Evolutionary conservation across 1,140 invertebrate genomes (phyloP).

Genomic region (Sycophila sp.): DNA sequence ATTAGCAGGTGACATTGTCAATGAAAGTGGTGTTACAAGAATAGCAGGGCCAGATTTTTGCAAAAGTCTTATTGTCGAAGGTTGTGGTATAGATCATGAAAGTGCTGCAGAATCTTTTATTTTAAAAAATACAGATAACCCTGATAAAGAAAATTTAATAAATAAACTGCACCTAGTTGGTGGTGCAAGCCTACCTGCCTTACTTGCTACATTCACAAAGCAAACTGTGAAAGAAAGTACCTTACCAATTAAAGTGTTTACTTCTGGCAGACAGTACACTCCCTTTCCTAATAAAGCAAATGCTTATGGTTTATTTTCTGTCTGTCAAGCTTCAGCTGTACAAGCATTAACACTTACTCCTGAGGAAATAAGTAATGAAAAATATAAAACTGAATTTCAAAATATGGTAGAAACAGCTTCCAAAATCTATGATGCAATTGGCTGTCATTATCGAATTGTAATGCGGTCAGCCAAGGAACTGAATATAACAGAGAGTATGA

Average conservation of each 20-base stretch:
- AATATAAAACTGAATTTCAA: conserved; percentile 65
- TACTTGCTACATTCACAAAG: conserved; percentile 74
- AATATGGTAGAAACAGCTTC: conserved; percentile 62
- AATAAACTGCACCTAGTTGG: conserved; percentile 74
- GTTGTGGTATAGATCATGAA: conserved; percentile 70
- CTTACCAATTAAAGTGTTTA: conserved; percentile 72
- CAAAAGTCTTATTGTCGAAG: conserved; percentile 75
- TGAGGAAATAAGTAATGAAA: conserved; percentile 49
- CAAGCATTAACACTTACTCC: conserved; percentile 69
- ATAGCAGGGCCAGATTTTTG: conserved; percentile 71
- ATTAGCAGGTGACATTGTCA: conserved; percentile 55
- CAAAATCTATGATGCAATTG: conserved; percentile 68
- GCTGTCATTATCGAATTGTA: conserved; percentile 72
- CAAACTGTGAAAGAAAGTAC: conserved; percentile 65
- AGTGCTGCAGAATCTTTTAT: conserved; percentile 68
- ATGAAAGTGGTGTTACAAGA: conserved; percentile 64
- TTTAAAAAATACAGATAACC: conserved; percentile 64
- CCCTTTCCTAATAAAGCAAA: conserved; percentile 57
- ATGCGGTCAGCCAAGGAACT: conserved; percentile 68
- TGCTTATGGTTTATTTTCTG: conserved; percentile 68
- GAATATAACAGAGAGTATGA: conserved; percentile 70
- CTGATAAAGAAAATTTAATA: conserved; percentile 59
- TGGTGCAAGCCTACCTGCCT: conserved; percentile 70
- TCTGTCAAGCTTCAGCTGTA: conserved; percentile 71
- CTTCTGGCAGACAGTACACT: conserved; percentile 72